phyloP scores from a whole-genome alignment of 23 tunicate genomes.

The Phallusia fumigata region DNA sequence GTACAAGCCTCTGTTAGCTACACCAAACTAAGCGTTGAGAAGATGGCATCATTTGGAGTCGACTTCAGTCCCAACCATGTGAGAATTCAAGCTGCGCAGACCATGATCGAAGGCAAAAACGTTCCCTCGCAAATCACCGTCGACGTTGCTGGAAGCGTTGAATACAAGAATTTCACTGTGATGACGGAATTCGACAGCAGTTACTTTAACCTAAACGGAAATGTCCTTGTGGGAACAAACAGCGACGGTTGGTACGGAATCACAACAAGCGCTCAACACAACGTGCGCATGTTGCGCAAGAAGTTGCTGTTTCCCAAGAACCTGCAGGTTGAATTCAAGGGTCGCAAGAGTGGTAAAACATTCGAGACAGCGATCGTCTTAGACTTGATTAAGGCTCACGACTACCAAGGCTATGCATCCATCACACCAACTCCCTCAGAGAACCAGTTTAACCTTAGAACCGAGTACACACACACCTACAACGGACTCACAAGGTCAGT shows the following conservation, averaged over 20 bases:
- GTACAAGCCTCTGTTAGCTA: slow-evolving; percentile 12
- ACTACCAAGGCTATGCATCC: slow-evolving; percentile 24
- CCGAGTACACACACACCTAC: slow-evolving; percentile 18
- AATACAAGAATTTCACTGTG: slow-evolving; percentile 23
- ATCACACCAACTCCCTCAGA: slow-evolving; percentile 12
- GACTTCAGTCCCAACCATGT: slow-evolving; percentile 25
- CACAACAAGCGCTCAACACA: slow-evolving; percentile 18
- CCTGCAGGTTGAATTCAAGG: slow-evolving; percentile 13
- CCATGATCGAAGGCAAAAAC: not conserved
- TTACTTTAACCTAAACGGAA: slow-evolving; percentile 16
- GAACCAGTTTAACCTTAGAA: not conserved
- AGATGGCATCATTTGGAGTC: not conserved
- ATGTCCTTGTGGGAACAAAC: slow-evolving; percentile 11
- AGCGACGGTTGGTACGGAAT: slow-evolving; percentile 49
- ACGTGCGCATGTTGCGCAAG: slow-evolving; percentile 3
- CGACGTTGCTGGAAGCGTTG: slow-evolving; percentile 18
- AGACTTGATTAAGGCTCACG: slow-evolving; percentile 10
- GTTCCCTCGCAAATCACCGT: slow-evolving; percentile 7
- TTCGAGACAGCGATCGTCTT: slow-evolving; percentile 1
- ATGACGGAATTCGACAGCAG: not conserved
- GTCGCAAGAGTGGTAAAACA: slow-evolving; percentile 10
- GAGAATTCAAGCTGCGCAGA: slow-evolving; percentile 22
- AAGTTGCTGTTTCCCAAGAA: slow-evolving; percentile 6
- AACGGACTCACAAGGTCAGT: not conserved
- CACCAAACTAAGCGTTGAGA: slow-evolving; percentile 7